Base-by-base conservation (phyloP, 2,797 vertebrate genomes). In the Cyclopterus lumpus region DNA sequence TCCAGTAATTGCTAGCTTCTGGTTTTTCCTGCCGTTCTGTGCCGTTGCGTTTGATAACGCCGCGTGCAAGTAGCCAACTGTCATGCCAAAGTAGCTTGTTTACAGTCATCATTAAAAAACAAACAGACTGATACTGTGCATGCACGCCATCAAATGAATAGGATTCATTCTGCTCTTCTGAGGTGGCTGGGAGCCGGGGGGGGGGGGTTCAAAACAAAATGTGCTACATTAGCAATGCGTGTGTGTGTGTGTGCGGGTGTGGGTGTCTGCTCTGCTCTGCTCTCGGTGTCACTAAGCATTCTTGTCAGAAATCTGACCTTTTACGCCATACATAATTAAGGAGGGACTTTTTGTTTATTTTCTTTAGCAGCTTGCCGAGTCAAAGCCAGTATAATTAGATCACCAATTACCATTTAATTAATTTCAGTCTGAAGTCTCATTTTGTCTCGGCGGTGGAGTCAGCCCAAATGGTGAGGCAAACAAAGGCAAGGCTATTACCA, bases 341-440 rank as follows among this genome's bases (percentile, higher is more conserved):
- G 90, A 87, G 88, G 87, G 91, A 86, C 88, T 93, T 93, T 94
- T 94, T 94, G 94, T 93, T 95, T 93, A 94, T 94, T 94, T 94
- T 94, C 91, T 92, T 93, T 88, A 89, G 93, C 93, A 89, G 93
- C 92, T 93, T 89, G 93, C 89, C 89, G 91, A 94, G 92, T 94
- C 93, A 93, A 93, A 93, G 93, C 90, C 93, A 92, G 92, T 95
- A 94, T 95, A 96, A 96, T 95, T 95, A 95, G 94, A 95, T 95
- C 93, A 94, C 94, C 92, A 95, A 95, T 95, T 95, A 95, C 94
- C 91, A 94, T 94, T 95, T 95, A 94, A 95, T 95, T 95, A 93
- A 95, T 95, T 95, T 95, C 93, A 91, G 91, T 95, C 92, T 95
- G 93, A 95, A 95, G 93, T 95, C 94, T 95, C 92, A 93, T 95